These are phyloP conservation scores for Drosophila siamana DNA, from an alignment of 2,888 invertebrate species.

Conservation along the genomic window DNA sequence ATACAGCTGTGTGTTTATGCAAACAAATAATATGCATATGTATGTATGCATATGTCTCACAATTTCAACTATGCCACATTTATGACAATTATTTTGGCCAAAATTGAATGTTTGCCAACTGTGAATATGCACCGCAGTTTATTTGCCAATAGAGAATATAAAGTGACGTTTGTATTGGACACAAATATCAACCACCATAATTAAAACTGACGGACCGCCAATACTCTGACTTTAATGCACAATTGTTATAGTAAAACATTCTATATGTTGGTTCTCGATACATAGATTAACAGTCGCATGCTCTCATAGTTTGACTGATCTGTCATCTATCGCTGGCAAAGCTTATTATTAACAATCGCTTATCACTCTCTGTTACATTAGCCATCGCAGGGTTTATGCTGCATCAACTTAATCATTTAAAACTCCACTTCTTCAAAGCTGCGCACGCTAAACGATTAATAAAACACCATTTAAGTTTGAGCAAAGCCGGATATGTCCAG, in stretches of 20 bases:
- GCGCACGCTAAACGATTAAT: slow-evolving; percentile 9
- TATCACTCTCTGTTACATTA: too few relatives aligned
- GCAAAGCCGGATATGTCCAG: neutral
- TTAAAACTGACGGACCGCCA: neutral
- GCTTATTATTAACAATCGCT: too few relatives aligned
- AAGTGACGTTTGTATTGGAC: slow-evolving; percentile 24
- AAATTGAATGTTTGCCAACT: slow-evolving; percentile 31
- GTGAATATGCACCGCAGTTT: slow-evolving; percentile 10
- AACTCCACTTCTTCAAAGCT: neutral
- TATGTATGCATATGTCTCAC: neutral
- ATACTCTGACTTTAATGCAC: neutral
- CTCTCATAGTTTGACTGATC: neutral
- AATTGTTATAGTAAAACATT: neutral
- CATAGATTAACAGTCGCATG: neutral
- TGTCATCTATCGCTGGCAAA: neutral
- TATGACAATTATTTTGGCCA: slow-evolving; percentile 33
- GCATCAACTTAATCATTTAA: neutral
- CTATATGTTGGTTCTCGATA: too few relatives aligned
- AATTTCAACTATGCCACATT: slow-evolving; percentile 5
- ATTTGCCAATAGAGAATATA: slow-evolving; percentile 26
- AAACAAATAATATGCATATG: neutral
- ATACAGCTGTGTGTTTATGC: neutral
- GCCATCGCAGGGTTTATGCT: too few relatives aligned
- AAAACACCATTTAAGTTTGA: slow-evolving; percentile 14
- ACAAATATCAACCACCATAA: slow-evolving; percentile 3